phyloP scores from a whole-genome alignment of 2,888 invertebrate genomes.

The Folsomia candida region DNA sequence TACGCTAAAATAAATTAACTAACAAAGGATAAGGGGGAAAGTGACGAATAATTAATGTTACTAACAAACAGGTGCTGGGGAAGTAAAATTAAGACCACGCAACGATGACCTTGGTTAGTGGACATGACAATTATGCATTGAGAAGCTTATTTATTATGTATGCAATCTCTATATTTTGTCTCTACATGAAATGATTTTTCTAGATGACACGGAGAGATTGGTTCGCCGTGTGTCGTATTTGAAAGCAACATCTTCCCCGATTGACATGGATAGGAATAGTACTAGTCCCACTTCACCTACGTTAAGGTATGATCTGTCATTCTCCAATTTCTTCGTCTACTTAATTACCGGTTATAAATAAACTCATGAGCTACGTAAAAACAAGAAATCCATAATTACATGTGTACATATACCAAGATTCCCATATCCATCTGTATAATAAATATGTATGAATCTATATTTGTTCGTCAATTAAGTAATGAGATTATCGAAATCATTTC shows the following conservation, averaged over 20 bases:
- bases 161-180: too few species aligned
- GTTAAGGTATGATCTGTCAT: conserved; percentile 46
- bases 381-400: not conserved
- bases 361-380: not conserved
- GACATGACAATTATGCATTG: not conserved
- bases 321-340: not conserved
- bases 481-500: not conserved
- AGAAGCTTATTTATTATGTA: too few species aligned
- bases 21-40: not conserved
- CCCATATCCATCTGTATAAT: too few species aligned
- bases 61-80: conserved; percentile 1
- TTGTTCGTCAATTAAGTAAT: too few species aligned
- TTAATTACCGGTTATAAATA: not conserved
- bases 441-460: too few species aligned
- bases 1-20: not conserved
- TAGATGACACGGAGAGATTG: conserved; percentile 75
- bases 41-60: not conserved
- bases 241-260: conserved; percentile 70
- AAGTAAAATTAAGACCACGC: not conserved
- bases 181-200: too few species aligned
- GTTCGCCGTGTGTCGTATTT: conserved; percentile 90
- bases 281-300: conserved; percentile 50
- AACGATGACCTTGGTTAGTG: not conserved
- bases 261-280: conserved; percentile 49
- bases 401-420: too few species aligned